phyloP scores from a whole-genome alignment of 2,888 invertebrate genomes.

The Phengaris arion region DNA sequence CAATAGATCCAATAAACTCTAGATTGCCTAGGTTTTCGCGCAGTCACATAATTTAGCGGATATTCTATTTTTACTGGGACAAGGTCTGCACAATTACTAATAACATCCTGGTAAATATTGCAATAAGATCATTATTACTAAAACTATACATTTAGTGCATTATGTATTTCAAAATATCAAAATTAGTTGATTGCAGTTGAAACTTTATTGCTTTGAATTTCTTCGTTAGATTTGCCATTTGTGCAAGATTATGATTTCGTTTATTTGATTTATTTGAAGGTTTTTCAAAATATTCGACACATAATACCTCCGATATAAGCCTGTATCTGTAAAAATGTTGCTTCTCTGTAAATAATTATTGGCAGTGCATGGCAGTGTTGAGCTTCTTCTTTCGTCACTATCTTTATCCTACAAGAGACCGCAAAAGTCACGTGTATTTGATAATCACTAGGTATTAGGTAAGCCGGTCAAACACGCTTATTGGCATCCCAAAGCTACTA shows the following conservation, averaged over 20 bases:
- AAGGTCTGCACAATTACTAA: constrained; percentile 13
- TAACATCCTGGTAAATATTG: background rate
- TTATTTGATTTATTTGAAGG: background rate
- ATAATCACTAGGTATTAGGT: background rate
- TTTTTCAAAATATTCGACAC: background rate
- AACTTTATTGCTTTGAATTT: background rate
- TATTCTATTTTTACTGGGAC: constrained; percentile 9
- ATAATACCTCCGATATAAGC: background rate
- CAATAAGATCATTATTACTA: background rate
- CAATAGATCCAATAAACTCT: constrained; percentile 10
- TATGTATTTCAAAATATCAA: background rate
- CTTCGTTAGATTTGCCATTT: background rate
- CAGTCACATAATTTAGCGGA: background rate
- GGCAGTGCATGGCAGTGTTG: no score
- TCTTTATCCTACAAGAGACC: background rate
- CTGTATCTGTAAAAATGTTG: background rate
- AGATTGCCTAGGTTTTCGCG: constrained; percentile 2
- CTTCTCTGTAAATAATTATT: background rate
- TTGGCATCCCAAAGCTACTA: background rate
- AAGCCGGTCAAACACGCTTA: background rate
- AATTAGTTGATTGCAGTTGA: background rate
- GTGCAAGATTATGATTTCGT: background rate
- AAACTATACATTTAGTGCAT: background rate
- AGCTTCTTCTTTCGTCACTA: background rate
- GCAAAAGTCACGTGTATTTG: background rate